Conservation (phyloP, 1,140 invertebrate species). For the Sinella curviseta region DNA sequence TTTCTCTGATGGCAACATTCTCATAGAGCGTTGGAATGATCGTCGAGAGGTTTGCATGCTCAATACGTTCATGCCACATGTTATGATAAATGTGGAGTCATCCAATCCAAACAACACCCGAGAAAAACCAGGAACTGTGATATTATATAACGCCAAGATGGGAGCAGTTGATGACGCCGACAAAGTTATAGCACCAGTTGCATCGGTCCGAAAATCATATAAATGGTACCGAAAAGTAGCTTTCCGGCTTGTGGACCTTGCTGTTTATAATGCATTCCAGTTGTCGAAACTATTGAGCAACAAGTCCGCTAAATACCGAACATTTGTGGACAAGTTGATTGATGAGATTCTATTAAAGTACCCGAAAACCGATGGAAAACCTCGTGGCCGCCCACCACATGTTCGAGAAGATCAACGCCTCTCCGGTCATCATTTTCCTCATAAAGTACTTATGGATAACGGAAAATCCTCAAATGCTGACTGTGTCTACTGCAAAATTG, state of each 20-base stretch:
- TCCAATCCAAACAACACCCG: conserved; percentile 1
- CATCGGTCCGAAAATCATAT: not conserved
- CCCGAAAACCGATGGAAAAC: not conserved
- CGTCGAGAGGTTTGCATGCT: conserved; percentile 5
- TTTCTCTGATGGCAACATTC: not conserved
- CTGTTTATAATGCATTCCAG: not conserved
- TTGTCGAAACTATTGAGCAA: not conserved
- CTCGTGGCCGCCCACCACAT: not conserved
- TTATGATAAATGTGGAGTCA: not conserved
- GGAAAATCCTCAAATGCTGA: not conserved
- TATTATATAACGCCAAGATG: not conserved
- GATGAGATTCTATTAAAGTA: not conserved
- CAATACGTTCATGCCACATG: conserved; percentile 1
- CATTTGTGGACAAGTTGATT: not conserved
- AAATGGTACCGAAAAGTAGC: conserved; percentile 3
- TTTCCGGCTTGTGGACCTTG: not conserved
- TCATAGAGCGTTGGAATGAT: not conserved
- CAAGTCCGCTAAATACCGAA: not conserved
- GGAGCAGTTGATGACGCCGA: not conserved
- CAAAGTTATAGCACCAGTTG: not conserved
- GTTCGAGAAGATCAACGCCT: not conserved
- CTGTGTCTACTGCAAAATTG: not conserved
- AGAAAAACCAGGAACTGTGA: not conserved
- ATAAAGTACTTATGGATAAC: not conserved
- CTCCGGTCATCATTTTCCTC: not conserved